These are phyloP conservation scores for Chrysotoxum bicinctum DNA, from an alignment of 2,888 invertebrate species.

Conservation along the genomic window DNA sequence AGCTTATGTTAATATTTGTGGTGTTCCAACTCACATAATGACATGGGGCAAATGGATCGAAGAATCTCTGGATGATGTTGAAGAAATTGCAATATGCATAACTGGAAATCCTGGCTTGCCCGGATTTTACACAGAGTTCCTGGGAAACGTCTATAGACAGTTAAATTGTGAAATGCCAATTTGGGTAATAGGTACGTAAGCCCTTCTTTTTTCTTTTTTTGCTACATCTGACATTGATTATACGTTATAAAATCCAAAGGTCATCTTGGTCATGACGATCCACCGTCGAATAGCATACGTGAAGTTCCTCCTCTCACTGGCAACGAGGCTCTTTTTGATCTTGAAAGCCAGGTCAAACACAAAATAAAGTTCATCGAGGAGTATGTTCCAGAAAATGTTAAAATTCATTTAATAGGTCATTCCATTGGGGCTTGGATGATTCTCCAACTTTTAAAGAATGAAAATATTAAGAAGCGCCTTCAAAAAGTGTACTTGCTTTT, in stretches of 20 bases:
- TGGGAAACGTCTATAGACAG: constrained; percentile 85
- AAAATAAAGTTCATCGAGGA: constrained; percentile 86
- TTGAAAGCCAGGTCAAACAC: constrained; percentile 87
- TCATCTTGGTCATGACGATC: constrained; percentile 91
- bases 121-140: constrained; percentile 90
- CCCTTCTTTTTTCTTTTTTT: not conserved
- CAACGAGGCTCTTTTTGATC: constrained; percentile 86
- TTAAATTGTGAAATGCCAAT: constrained; percentile 85
- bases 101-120: constrained; percentile 95
- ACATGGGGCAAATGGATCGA: constrained; percentile 88
- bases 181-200: constrained; percentile 87
- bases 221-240: constrained; percentile 38
- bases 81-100: constrained; percentile 88
- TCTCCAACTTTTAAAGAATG: constrained; percentile 86
- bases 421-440: constrained; percentile 95
- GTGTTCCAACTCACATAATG: constrained; percentile 87
- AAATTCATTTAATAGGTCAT: constrained; percentile 92
- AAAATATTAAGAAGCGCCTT: constrained; percentile 83
- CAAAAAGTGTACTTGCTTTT: constrained; percentile 89
- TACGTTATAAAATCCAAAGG: constrained; percentile 76
- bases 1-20: constrained; percentile 83
- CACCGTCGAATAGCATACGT: constrained; percentile 82
- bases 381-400: constrained; percentile 87
- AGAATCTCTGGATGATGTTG: constrained; percentile 83
- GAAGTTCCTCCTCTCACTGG: constrained; percentile 82